These are phyloP conservation scores for Nipponacmea schrenckii DNA, from an alignment of 2,888 invertebrate species.

Conservation along the genomic window DNA sequence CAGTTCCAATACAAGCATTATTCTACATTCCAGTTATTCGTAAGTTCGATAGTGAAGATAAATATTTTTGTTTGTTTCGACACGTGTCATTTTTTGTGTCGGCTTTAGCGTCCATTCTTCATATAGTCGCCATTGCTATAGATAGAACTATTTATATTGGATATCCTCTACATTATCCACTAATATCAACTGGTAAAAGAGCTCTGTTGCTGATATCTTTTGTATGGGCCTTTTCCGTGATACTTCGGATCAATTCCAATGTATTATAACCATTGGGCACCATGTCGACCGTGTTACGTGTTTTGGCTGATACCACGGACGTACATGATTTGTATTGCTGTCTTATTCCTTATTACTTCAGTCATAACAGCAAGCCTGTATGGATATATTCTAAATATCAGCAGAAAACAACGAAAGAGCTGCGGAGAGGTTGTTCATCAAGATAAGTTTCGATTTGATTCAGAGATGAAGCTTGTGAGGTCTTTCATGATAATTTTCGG, in stretches of 20 bases:
- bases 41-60: slow-evolving; percentile 5
- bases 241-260: neutral
- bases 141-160: slow-evolving; percentile 21
- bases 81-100: slow-evolving; percentile 19
- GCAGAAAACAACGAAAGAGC: too few species aligned
- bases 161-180: neutral
- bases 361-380: too few species aligned
- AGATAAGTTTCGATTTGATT: too few species aligned
- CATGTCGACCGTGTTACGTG: neutral
- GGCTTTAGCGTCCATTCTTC: slow-evolving; percentile 19
- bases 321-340: neutral
- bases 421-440: too few species aligned
- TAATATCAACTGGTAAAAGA: neutral
- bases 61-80: slow-evolving; percentile 22
- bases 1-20: slow-evolving; percentile 17
- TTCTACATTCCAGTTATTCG: slow-evolving; percentile 1
- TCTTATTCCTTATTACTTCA: too few species aligned
- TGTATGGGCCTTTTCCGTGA: neutral
- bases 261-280: slow-evolving; percentile 8
- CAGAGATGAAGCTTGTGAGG: too few species aligned
- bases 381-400: too few species aligned
- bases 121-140: slow-evolving; percentile 19
- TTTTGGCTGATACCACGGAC: neutral
- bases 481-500: too few species aligned
- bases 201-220: neutral